Evolutionary conservation across 2,888 invertebrate genomes (phyloP).

Genomic region (Leptothorax acervorum): DNA sequence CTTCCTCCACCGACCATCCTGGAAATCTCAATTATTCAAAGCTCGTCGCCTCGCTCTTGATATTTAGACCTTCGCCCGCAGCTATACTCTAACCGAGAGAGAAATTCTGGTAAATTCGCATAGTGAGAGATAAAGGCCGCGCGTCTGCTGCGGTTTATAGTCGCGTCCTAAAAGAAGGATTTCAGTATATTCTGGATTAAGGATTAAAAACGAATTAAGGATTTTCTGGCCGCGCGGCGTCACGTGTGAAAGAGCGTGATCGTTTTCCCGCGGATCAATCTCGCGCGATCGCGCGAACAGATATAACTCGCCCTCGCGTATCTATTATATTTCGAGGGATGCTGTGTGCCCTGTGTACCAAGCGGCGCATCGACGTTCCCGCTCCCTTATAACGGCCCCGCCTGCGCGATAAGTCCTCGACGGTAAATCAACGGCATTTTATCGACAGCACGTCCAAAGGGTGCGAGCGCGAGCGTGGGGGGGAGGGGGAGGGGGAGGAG

Average conservation of each 20-base stretch:
- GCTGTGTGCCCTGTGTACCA: background rate
- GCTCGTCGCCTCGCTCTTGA: background rate
- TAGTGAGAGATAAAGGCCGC: background rate
- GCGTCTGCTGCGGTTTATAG: background rate
- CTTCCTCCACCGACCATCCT: background rate
- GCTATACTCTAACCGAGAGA: background rate
- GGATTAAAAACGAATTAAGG: too few relatives aligned
- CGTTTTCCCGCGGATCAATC: background rate
- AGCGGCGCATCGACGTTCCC: background rate
- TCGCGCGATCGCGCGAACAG: background rate
- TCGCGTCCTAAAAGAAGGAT: too few relatives aligned
- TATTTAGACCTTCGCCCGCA: background rate
- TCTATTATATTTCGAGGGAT: background rate
- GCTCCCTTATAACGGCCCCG: background rate
- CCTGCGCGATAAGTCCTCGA: constrained; percentile 28
- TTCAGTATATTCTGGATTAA: too few relatives aligned
- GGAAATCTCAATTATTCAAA: background rate
- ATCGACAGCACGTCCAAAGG: constrained; percentile 28
- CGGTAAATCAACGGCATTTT: constrained; percentile 42
- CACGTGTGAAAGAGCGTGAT: background rate
- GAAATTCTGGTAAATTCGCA: background rate
- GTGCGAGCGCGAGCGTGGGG: background rate
- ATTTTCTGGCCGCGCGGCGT: background rate
- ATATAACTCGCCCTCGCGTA: background rate
- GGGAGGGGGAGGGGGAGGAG: too few relatives aligned